Base-by-base conservation (phyloP, 1,140 invertebrate genomes). In the Lepidostoma basale region DNA sequence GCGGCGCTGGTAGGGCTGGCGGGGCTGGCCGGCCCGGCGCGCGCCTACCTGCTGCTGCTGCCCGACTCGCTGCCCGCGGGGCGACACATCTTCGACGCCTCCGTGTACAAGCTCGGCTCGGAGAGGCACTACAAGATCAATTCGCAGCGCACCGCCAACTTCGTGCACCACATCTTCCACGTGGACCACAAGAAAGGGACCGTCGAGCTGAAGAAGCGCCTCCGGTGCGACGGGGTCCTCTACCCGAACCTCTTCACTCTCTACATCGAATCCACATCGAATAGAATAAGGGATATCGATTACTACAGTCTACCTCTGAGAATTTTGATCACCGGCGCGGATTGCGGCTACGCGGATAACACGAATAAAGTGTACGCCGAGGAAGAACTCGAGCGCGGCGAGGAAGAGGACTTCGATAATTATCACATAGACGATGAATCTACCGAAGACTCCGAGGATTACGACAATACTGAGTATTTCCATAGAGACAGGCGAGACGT, bases 161-260 rank as follows among this genome's bases (percentile, higher is more conserved):
- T 93, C 79, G 92, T 94, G 0, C 86, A 89, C 63, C 89, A 89
- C 74, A 83, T 94, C 47, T 84, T 95, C 40, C 82, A 87, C 65
- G 90, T 95, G 23, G 88, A 92, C 76, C 85, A 87, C 30, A 86
- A 88, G 71, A 88, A 84, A 49, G 93, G 92, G 1, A 85, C 88
- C 52, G 88, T 95, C n/a, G 87, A 86, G 1, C 77, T 94, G n/a
- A 86, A 88, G 65, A 87, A 88, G 70, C 79, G 81, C 12, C 79
- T 95, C n/a, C 85, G 87, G 71, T 95, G 93, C 79, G 88, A 93
- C 67, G 91, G 91, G 25, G 83, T 93, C 6, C 88, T 90, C 56
- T 94, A 94, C 74, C 91, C 92, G 0, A 90, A 92, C 72, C 84
- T 94, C 14, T 93, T 95, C 78, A 93, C 92, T 3, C 87, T 94